A percentile compares a stretch with the other conserved stretches of the same genome.
These are phyloP conservation scores for Heterodera filipjevi DNA, from an alignment of 2,888 invertebrate species.

Conservation along the genomic window DNA sequence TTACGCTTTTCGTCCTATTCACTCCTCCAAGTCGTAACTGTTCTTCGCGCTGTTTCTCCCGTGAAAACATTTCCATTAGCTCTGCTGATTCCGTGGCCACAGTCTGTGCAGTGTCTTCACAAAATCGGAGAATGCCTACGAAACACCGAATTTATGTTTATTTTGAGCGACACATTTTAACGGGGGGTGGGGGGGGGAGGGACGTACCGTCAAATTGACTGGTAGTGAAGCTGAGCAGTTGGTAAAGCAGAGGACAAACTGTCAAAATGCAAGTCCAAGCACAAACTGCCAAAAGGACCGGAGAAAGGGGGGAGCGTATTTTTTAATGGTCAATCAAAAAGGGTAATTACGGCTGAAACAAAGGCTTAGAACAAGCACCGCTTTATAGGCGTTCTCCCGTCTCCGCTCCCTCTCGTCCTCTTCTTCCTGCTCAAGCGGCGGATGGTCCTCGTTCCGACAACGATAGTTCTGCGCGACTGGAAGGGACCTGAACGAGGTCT, in stretches of 20 bases:
- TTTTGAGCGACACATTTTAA: no score
- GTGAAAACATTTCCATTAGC: slow-evolving; percentile 4
- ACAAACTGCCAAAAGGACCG: slow-evolving; percentile 29
- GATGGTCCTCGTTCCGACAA: not conserved
- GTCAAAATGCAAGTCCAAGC: slow-evolving; percentile 44
- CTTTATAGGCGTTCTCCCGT: slow-evolving; percentile 43
- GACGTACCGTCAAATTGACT: slow-evolving; percentile 39
- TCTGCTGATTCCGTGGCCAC: slow-evolving; percentile 30
- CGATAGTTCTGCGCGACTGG: not conserved
- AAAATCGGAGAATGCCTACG: slow-evolving; percentile 29
- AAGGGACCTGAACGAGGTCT: not conserved
- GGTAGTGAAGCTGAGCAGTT: slow-evolving; percentile 41
- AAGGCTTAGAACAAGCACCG: slow-evolving; percentile 40
- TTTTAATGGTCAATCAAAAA: not conserved
- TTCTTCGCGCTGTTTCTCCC: not conserved
- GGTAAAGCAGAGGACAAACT: slow-evolving; percentile 44
- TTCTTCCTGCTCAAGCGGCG: not conserved
- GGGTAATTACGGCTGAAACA: slow-evolving; percentile 31
- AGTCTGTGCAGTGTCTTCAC: slow-evolving; percentile 41
- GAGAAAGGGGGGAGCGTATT: not conserved
- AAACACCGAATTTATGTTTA: not conserved
- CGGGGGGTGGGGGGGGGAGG: no score
- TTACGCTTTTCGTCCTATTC: slow-evolving; percentile 21
- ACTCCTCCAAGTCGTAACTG: not conserved
- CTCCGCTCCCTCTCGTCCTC: slow-evolving; percentile 35